phyloP scores from a whole-genome alignment of 2,113 vertebrate species.

The Anarhynchus alexandrinus region DNA sequence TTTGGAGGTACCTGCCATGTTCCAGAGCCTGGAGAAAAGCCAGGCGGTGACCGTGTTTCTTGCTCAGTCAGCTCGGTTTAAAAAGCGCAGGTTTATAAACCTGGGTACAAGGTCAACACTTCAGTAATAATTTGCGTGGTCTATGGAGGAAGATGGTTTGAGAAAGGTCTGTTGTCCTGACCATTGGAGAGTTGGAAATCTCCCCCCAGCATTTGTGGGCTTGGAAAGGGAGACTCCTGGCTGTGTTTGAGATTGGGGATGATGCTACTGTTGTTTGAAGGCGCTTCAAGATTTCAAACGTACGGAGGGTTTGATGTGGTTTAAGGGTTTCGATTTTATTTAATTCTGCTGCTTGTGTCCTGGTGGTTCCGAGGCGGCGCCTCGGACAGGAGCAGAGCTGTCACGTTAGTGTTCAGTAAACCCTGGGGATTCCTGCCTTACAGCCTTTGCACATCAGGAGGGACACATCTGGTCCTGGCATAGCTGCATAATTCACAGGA shows the following conservation, averaged over 20 bases:
- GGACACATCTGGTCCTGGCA: background rate
- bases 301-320: rapidly evolving
- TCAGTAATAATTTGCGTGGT: background rate
- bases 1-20: background rate
- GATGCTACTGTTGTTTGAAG: background rate
- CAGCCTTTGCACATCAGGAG: background rate
- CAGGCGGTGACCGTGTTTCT: background rate
- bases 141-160: background rate
- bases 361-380: rapidly evolving
- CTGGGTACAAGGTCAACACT: background rate
- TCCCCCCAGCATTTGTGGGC: background rate
- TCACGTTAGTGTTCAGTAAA: background rate
- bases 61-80: background rate
- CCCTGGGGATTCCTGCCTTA: background rate
- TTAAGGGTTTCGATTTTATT: background rate
- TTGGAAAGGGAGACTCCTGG: background rate
- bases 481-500: background rate
- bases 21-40: background rate
- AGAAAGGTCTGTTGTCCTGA: background rate
- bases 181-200: background rate
- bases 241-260: background rate
- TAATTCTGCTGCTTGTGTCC: background rate
- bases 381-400: background rate
- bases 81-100: background rate
- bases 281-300: background rate